A percentile compares a stretch with the other conserved stretches of the same genome.
Evolutionary conservation across 1,140 invertebrate species (phyloP).

Genomic region (Drosophila ogumai): DNA sequence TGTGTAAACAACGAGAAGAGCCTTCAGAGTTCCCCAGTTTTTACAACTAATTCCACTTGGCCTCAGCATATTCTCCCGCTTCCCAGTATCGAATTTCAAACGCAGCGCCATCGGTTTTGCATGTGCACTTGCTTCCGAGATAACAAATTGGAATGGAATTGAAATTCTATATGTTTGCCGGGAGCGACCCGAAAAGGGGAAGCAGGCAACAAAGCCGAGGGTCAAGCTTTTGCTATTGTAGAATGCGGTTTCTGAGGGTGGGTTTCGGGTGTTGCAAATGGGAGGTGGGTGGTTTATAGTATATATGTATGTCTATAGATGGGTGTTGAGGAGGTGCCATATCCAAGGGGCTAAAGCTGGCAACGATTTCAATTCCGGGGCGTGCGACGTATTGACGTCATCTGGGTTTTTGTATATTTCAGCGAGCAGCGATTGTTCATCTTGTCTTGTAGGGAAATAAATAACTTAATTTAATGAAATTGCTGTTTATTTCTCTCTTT

Average conservation of each 20-base stretch:
- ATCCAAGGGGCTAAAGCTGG: constrained; percentile 20
- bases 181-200: constrained; percentile 52
- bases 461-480: constrained; percentile 12
- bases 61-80: constrained; percentile 27
- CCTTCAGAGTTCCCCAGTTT: constrained; percentile 36
- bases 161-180: constrained; percentile 73
- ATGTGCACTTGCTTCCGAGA: constrained; percentile 70
- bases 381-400: constrained; percentile 58
- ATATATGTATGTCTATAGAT: neutral
- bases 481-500: neutral
- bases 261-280: constrained; percentile 2
- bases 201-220: constrained; percentile 53
- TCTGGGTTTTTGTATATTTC: constrained; percentile 1
- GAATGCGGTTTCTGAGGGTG: constrained; percentile 34
- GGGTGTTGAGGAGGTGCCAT: constrained; percentile 14
- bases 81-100: constrained; percentile 49
- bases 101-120: constrained; percentile 33
- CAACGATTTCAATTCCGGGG: constrained; percentile 18
- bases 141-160: constrained; percentile 72
- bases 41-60: constrained; percentile 52
- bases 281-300: constrained; percentile 8
- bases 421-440: neutral
- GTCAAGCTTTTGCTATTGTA: constrained; percentile 40
- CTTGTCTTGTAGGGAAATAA: neutral
- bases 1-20: constrained; percentile 58